Evolutionary conservation across 92 coral and sea anemone genomes (phyloP).

Genomic region (Ricordea florida): DNA sequence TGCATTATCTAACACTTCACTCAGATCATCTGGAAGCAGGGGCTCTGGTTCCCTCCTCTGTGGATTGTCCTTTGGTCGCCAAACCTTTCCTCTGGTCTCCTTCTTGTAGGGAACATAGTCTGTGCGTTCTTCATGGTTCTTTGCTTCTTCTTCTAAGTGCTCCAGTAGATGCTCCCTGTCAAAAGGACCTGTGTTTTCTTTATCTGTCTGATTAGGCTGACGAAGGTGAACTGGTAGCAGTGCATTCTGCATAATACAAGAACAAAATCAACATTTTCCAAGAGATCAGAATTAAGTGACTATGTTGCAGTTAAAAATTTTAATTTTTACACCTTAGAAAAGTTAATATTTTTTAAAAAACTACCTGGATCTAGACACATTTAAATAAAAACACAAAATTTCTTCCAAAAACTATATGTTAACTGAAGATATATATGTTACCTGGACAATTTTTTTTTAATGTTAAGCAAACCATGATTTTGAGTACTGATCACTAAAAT

Average conservation of each 20-base stretch:
- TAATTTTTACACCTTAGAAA: too few relatives aligned
- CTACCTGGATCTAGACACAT: too few relatives aligned
- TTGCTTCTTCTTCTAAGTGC: constrained; percentile 89
- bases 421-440: too few relatives aligned
- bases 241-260: constrained; percentile 81
- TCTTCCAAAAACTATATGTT: too few relatives aligned
- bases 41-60: constrained; percentile 55
- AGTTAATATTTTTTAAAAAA: too few relatives aligned
- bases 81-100: constrained; percentile 92
- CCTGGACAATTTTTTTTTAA: too few relatives aligned
- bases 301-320: too few relatives aligned
- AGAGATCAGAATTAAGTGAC: too few relatives aligned
- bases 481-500: too few relatives aligned
- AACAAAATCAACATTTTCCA: not conserved
- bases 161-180: constrained; percentile 74
- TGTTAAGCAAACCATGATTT: too few relatives aligned
- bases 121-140: constrained; percentile 70
- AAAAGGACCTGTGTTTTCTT: constrained; percentile 77
- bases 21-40: constrained; percentile 89
- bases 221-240: constrained; percentile 80
- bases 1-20: constrained; percentile 92
- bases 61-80: constrained; percentile 45
- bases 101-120: constrained; percentile 93
- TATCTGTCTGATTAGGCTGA: constrained; percentile 82
- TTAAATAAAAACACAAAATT: too few relatives aligned